phyloP scores from a whole-genome alignment of 1,140 invertebrate species.

The Drosophila repletoides region DNA sequence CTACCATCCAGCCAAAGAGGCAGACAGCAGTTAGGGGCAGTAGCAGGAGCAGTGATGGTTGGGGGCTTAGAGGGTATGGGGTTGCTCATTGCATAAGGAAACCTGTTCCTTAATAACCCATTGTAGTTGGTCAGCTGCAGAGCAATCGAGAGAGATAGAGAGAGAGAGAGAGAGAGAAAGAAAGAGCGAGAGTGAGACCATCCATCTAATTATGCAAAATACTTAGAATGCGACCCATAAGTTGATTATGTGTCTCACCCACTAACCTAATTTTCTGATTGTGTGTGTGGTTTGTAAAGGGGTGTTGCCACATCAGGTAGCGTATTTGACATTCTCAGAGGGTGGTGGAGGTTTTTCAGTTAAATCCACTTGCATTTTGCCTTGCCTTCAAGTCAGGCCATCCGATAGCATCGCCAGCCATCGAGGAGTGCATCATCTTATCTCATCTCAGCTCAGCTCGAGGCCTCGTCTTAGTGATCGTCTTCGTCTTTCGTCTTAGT shows the following conservation, averaged over 20 bases:
- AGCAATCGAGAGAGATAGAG: too few relatives aligned
- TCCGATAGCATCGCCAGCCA: constrained; percentile 44
- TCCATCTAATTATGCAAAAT: constrained; percentile 65
- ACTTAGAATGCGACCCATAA: constrained; percentile 62
- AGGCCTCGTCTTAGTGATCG: constrained; percentile 12
- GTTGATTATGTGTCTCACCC: constrained; percentile 77
- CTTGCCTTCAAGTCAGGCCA: constrained; percentile 51
- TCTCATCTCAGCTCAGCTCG: constrained; percentile 7
- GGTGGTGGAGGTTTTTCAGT: constrained; percentile 14
- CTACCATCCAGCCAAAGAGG: constrained; percentile 29
- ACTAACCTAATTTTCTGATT: constrained; percentile 71
- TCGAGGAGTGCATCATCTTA: not conserved
- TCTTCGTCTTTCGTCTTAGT: constrained; percentile 41
- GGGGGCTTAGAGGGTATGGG: not conserved
- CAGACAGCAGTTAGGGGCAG: not conserved
- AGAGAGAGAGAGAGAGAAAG: constrained; percentile 30
- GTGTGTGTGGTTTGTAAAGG: constrained; percentile 19
- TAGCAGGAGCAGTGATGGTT: too few relatives aligned
- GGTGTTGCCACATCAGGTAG: constrained; percentile 39
- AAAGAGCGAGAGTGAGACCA: constrained; percentile 41
- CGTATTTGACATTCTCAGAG: constrained; percentile 44
- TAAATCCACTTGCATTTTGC: constrained; percentile 49
- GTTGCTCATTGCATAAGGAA: constrained; percentile 1
- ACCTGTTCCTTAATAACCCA: constrained; percentile 25
- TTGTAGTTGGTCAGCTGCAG: constrained; percentile 32